Conservation (phyloP, 2,797 vertebrate genomes). For the Ataeniobius toweri region DNA sequence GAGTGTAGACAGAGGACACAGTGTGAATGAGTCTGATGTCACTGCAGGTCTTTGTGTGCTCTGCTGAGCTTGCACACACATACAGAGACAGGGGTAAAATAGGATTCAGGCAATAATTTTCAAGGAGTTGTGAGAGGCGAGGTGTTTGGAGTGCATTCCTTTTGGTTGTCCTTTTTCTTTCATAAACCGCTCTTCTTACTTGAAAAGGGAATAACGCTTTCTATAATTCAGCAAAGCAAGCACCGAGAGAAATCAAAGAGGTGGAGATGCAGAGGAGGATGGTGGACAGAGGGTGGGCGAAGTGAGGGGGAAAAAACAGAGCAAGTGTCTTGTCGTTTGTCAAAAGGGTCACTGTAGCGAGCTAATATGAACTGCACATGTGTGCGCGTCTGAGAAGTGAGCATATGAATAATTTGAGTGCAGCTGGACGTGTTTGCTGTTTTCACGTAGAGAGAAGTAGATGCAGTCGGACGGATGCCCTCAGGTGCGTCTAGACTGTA, state of each 20-base stretch:
- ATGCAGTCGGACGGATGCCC: constrained; percentile 22
- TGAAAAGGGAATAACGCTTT: constrained; percentile 45
- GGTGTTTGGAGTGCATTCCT: constrained; percentile 5
- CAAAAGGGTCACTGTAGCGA: constrained; percentile 60
- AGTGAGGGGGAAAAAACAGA: not conserved
- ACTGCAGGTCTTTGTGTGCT: constrained; percentile 74
- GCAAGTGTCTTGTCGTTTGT: constrained; percentile 47
- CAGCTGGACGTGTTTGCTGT: constrained; percentile 64
- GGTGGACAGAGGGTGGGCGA: not conserved
- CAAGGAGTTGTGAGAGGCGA: constrained; percentile 14
- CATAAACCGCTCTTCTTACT: constrained; percentile 27
- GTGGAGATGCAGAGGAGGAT: constrained; percentile 12
- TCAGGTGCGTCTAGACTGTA: constrained; percentile 55
- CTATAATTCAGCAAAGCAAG: constrained; percentile 51
- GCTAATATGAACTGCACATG: constrained; percentile 47
- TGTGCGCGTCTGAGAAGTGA: constrained; percentile 23
- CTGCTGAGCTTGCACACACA: constrained; percentile 64
- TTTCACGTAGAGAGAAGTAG: constrained; percentile 41
- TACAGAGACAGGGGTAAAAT: constrained; percentile 23
- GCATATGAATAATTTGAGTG: constrained; percentile 64
- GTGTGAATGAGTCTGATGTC: constrained; percentile 75
- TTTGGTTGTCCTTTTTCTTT: constrained; percentile 43
- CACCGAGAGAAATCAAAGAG: constrained; percentile 49
- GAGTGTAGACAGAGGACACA: constrained; percentile 66
- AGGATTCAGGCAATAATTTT: constrained; percentile 33